These are phyloP conservation scores for Nothobranchius kuhntae DNA, from an alignment of 2,113 vertebrate genomes.

Conservation along the genomic window DNA sequence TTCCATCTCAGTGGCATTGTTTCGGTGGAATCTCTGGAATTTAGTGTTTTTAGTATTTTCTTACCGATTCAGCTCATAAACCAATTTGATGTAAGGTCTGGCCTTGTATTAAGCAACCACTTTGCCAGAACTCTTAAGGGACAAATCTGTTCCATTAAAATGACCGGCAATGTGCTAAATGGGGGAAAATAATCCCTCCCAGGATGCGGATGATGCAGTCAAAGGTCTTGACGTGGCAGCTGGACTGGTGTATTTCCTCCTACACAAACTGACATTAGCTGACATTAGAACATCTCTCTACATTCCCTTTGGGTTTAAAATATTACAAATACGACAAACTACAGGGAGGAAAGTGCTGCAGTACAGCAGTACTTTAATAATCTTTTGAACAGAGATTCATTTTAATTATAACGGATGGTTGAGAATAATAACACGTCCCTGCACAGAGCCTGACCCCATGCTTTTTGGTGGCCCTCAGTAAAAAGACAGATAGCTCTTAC, in stretches of 20 bases:
- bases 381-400: background rate
- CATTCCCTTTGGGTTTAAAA: slow-evolving; percentile 13
- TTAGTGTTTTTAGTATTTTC: slow-evolving; percentile 47
- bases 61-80: slow-evolving; percentile 18
- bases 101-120: slow-evolving; percentile 2
- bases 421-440: slow-evolving; percentile 8
- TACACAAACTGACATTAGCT: slow-evolving; percentile 30
- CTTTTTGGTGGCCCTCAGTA: background rate
- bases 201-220: slow-evolving; percentile 35
- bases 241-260: slow-evolving; percentile 6
- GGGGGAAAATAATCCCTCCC: slow-evolving; percentile 19
- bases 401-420: background rate
- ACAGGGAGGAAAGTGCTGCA: background rate
- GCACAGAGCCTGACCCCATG: slow-evolving; percentile 8
- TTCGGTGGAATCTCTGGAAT: slow-evolving; percentile 50
- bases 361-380: slow-evolving; percentile 12
- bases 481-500: background rate
- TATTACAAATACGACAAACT: background rate
- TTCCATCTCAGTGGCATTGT: slow-evolving; percentile 21
- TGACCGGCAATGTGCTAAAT: slow-evolving; percentile 8
- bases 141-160: slow-evolving; percentile 13
- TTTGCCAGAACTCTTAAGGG: slow-evolving; percentile 8
- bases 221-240: slow-evolving; percentile 18
- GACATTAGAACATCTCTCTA: slow-evolving; percentile 6
- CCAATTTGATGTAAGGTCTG: slow-evolving; percentile 10